Conservation (phyloP, 2,888 invertebrate species). For the Polietes domitor region DNA sequence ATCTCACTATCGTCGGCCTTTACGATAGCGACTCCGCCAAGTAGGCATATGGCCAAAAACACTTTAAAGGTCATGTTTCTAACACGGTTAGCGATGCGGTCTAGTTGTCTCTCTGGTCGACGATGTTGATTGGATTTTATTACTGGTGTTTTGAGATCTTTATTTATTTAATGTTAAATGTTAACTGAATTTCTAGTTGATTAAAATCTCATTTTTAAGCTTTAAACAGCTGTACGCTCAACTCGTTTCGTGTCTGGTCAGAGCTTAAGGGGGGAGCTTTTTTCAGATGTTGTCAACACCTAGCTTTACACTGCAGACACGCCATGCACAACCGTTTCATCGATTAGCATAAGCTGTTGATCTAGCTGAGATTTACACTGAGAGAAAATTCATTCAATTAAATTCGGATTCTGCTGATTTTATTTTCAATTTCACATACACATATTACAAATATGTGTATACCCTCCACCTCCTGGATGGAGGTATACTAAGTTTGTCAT, state of each 20-base stretch:
- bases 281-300: neutral
- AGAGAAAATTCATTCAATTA: too few species aligned
- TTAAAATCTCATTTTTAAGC: constrained; percentile 61
- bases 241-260: constrained; percentile 26
- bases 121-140: neutral
- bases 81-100: neutral
- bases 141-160: constrained; percentile 49
- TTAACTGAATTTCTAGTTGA: constrained; percentile 51
- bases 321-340: neutral
- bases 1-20: constrained; percentile 74
- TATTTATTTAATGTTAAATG: constrained; percentile 57
- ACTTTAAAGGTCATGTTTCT: constrained; percentile 59
- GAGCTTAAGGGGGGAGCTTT: constrained; percentile 45
- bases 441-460: too few species aligned
- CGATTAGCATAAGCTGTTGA: constrained; percentile 28
- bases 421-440: too few species aligned
- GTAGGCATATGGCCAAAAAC: constrained; percentile 52
- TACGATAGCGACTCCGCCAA: constrained; percentile 17
- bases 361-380: neutral
- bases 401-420: too few species aligned
- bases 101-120: neutral
- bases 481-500: too few species aligned
- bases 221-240: constrained; percentile 43
- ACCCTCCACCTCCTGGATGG: too few species aligned
- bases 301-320: neutral